A percentile compares a stretch with the other conserved stretches of the same genome.
phyloP scores from a whole-genome alignment of 2,888 invertebrate genomes.

The Tipula vernalis region DNA sequence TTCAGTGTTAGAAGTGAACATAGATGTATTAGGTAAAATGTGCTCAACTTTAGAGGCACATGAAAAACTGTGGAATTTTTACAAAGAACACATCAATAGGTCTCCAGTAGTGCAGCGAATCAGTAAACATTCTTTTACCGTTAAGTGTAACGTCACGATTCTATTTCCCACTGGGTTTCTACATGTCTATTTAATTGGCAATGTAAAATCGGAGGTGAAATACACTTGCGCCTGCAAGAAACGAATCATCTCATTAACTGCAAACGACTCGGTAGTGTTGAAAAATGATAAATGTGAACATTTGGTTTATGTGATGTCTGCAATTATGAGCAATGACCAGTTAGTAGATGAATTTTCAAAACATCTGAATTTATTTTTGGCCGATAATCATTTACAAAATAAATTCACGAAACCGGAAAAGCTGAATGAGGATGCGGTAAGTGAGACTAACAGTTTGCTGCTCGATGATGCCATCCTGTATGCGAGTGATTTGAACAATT shows the following conservation, averaged over 20 bases:
- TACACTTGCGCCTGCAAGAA: slow-evolving; percentile 31
- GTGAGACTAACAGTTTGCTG: not conserved
- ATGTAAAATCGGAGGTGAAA: not conserved
- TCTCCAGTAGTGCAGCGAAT: slow-evolving; percentile 29
- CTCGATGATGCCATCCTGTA: not conserved
- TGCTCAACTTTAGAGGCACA: slow-evolving; percentile 27
- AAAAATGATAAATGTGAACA: slow-evolving; percentile 34
- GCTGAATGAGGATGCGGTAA: not conserved
- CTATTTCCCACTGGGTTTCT: slow-evolving; percentile 28
- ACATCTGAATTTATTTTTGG: not conserved
- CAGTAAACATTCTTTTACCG: slow-evolving; percentile 27
- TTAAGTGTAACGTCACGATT: slow-evolving; percentile 27
- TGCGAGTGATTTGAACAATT: not conserved
- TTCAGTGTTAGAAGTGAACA: slow-evolving; percentile 23
- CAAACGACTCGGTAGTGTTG: slow-evolving; percentile 23
- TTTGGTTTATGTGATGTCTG: slow-evolving; percentile 28
- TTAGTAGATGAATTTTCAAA: slow-evolving; percentile 20
- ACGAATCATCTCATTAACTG: slow-evolving; percentile 29
- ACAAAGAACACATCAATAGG: slow-evolving; percentile 23
- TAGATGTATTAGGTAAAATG: slow-evolving; percentile 28
- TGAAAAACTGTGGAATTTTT: slow-evolving; percentile 27
- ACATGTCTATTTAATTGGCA: slow-evolving; percentile 24
- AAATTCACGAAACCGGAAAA: not conserved
- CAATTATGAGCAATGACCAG: slow-evolving; percentile 23
- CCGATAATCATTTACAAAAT: not conserved